Conservation (phyloP, 2,888 invertebrate genomes). For the Drosophila diplacantha region DNA sequence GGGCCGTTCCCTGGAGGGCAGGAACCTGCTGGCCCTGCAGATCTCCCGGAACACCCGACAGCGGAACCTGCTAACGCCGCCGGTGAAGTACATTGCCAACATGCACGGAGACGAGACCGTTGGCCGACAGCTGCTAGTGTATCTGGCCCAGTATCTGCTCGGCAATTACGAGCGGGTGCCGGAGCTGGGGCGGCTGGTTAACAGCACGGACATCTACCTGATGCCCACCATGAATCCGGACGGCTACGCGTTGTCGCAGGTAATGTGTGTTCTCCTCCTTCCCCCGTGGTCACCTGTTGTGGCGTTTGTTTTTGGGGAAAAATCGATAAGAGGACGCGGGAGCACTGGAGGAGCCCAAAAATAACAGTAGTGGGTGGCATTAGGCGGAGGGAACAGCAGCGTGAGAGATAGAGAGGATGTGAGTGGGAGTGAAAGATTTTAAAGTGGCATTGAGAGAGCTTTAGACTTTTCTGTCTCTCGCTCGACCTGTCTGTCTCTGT, state of each 20-base stretch:
- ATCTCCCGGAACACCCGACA: conserved; percentile 84
- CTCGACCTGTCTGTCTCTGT: not conserved
- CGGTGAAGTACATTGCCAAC: conserved; percentile 96
- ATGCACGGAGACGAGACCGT: conserved; percentile 98
- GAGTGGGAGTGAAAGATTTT: not conserved
- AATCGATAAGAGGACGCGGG: conserved; percentile 48
- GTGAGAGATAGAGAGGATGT: not conserved
- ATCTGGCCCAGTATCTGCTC: conserved; percentile 90
- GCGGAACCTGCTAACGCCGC: conserved; percentile 84
- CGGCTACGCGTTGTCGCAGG: conserved; percentile 91
- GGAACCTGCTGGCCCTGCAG: conserved; percentile 85
- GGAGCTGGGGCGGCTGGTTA: conserved; percentile 86
- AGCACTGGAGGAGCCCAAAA: conserved; percentile 1
- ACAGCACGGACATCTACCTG: conserved; percentile 93
- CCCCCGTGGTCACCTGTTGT: conserved; percentile 37
- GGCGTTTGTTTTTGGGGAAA: conserved; percentile 35
- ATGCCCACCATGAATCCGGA: conserved; percentile 99
- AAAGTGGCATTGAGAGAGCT: not conserved
- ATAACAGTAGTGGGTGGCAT: conserved; percentile 1
- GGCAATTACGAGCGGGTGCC: conserved; percentile 84
- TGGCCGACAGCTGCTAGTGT: conserved; percentile 89
- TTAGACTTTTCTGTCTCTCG: not conserved
- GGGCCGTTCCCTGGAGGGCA: conserved; percentile 89
- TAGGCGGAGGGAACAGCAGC: not conserved
- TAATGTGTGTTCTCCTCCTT: conserved; percentile 74